Evolutionary conservation across 2,888 invertebrate species (phyloP), one percentile per base, ranked within the genome.

Genomic region (Drymonia ruficornis): DNA sequence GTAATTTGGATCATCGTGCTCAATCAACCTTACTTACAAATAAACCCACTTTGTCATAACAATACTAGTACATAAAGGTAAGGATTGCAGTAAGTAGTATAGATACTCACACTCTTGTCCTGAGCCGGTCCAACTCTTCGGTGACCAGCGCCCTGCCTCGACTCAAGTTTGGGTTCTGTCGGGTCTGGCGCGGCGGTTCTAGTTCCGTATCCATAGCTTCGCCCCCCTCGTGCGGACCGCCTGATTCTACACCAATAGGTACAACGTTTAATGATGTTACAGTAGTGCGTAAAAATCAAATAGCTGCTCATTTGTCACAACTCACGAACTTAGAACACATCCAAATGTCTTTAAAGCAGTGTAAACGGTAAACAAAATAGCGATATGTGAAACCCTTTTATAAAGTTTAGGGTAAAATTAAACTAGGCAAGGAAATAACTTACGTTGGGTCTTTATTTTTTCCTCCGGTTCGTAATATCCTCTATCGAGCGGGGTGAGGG

Each of bases 141-240:
- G 83, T 78, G 3, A 89, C 73, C 0, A 91, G 78, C 2, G 81
- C 78, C 59, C 87, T 92, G n/a, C 81, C 80, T 52, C 79, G 81
- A 56, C 86, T 85, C 43, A 84, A 68, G 61, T 86, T 91, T 0
- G 91, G 92, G 38, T 92, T 91, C 66, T 91, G 91, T 0, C 92
- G 82, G 5, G 62, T 88, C 50, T 82, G 78, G 0, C 92, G 84
- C 0, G 81, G 86, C 0, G 74, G 78, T 34, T 76, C 75, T 2
- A 78, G 52, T 8, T 64, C 61, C 3, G 70, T 58, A 0, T 53
- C 13, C 42, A 53, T 53, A 5, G 58, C 52, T 4, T 66, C 65
- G 1, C 70, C 74, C 6, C 70, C 76, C 50, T 77, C 77, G 12
- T 72, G 73, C 1, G 65, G 69, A 8, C 61, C 69, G 12, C 66